phyloP scores from a whole-genome alignment of 2,797 vertebrate species.

The Gymnoscopelus braueri region DNA sequence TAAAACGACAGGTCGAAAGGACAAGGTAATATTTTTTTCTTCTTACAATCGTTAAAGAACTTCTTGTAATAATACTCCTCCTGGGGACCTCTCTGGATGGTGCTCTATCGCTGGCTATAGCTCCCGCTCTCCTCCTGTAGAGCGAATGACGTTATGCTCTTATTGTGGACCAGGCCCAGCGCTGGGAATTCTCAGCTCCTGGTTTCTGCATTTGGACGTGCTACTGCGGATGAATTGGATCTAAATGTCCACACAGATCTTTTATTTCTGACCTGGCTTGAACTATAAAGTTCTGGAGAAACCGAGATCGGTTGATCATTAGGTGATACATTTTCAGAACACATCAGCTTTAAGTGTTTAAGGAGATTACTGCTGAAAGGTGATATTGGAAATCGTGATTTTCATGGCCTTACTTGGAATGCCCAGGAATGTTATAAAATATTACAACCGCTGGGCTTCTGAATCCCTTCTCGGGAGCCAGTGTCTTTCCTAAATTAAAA shows the following conservation, averaged over 20 bases:
- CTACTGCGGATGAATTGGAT: conserved; percentile 20
- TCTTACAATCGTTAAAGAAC: too few species aligned
- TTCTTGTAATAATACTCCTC: too few species aligned
- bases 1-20: too few species aligned
- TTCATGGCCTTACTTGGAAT: too few species aligned
- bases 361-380: too few species aligned
- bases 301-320: conserved; percentile 2
- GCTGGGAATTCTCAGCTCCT: conserved; percentile 35
- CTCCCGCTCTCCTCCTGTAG: background rate
- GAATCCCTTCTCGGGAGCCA: too few species aligned
- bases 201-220: conserved; percentile 37
- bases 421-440: too few species aligned
- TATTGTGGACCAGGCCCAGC: conserved; percentile 6
- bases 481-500: too few species aligned
- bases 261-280: conserved; percentile 21
- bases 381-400: too few species aligned
- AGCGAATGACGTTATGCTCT: conserved; percentile 13
- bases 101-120: too few species aligned
- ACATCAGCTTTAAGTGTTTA: background rate
- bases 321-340: conserved; percentile 9
- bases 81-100: too few species aligned
- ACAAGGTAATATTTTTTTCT: too few species aligned
- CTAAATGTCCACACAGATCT: conserved; percentile 1
- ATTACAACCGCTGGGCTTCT: background rate
- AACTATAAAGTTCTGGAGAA: conserved; percentile 9